These are phyloP conservation scores for Drosophila orena DNA, from an alignment of 1,140 invertebrate genomes.

Conservation along the genomic window DNA sequence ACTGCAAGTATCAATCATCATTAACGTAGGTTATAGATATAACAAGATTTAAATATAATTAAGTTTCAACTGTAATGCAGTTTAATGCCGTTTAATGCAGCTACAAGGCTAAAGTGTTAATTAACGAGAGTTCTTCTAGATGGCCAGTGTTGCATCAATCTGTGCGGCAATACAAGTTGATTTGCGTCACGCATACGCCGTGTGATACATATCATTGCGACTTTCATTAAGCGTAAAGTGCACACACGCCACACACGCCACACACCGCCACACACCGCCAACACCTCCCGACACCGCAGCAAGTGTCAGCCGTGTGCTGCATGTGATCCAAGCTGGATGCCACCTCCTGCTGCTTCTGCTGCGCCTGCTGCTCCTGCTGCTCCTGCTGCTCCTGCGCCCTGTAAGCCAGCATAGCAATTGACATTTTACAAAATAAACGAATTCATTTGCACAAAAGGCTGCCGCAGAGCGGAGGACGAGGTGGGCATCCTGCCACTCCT, in stretches of 20 bases:
- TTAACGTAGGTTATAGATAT: background rate
- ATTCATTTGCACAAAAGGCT: conserved; percentile 77
- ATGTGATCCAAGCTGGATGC: conserved; percentile 15
- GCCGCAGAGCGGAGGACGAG: conserved; percentile 17
- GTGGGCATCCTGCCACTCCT: background rate
- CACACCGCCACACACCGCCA: too few species aligned
- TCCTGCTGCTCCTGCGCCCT: conserved; percentile 13
- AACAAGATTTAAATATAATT: background rate
- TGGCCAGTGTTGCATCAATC: conserved; percentile 1
- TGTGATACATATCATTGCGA: conserved; percentile 55
- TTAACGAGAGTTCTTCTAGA: background rate
- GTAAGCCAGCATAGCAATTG: conserved; percentile 71
- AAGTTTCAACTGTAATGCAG: background rate
- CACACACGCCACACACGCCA: too few species aligned
- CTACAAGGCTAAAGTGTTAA: background rate
- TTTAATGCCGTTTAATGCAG: background rate
- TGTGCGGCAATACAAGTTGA: background rate
- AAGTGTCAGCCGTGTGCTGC: conserved; percentile 66
- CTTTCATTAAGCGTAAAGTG: conserved; percentile 77
- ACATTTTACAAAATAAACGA: conserved; percentile 83
- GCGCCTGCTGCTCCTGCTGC: conserved; percentile 4
- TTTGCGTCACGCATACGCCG: conserved; percentile 61
- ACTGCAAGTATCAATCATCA: conserved; percentile 24
- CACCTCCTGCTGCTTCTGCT: conserved; percentile 3
- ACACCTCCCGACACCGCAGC: conserved; percentile 32